Evolutionary conservation across 2,113 vertebrate genomes (phyloP), one percentile per base, ranked within the genome.

Genomic region (Dermatemys mawii): DNA sequence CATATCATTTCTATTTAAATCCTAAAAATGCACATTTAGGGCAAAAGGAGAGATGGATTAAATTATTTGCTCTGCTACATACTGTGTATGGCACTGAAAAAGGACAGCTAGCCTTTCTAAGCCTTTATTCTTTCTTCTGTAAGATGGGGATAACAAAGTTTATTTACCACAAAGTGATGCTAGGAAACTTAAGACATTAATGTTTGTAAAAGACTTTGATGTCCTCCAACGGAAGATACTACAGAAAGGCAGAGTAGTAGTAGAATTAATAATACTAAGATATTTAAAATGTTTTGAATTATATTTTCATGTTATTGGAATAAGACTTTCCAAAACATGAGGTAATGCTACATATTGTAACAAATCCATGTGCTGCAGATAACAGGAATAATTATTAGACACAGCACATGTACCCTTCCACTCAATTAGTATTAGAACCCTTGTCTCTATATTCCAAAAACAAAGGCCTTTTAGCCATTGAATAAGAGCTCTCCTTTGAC

Each of bases 21-120:
- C 84, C 92, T 83, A 87, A 84, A 53, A 49, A 92, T 80, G 8
- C 21, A 49, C 83, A 87, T 90, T 87, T 95, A 88, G 73, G 10
- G 92, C 44, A 95, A 92, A 63, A 38, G 38, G 90, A 94, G 55
- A 16, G 21, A 90, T 63, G 73, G 17, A 41, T 17, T 63, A 32
- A 63, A 35, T 35, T 63, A 32, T 63, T 17, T 63, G 13, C 60
- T 63, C 32, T 63, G 3, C 14, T 63, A 63, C 32, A 35, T 35
- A 63, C 60, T 41, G 17, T 9, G 19, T 41, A 21, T 38, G 67
- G 6, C 9, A 21, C 67, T 12, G 21, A 9, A 73, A 21, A 73
- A 73, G 38, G 9, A 26, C 8, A 44, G 70, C 26, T 44, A 44
- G 24, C 22, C 12, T 75, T 12, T 75, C 41, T 75, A 41, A 26